Percentiles rank a stretch among this genome's conserved stretches.
Conservation (phyloP, 2,888 invertebrate genomes). For the Neocrepidodera transversa region DNA sequence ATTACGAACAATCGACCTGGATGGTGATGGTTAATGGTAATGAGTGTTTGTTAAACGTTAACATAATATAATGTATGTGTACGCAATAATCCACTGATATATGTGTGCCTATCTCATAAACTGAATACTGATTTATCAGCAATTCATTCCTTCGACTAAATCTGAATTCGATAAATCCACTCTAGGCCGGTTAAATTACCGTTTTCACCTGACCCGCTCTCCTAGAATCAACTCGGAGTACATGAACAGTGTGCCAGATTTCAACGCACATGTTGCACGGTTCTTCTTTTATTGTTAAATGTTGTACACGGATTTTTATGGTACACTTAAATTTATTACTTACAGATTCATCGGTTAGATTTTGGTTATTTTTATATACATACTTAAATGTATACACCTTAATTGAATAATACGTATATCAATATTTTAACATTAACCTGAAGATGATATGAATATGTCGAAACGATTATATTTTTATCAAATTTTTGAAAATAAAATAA, state of each 20-base stretch:
- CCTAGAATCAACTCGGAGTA: slow-evolving; percentile 16
- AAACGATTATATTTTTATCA: too few species aligned
- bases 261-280: background rate
- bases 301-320: too few species aligned
- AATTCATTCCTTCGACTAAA: slow-evolving; percentile 18
- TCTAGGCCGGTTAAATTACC: slow-evolving; percentile 20
- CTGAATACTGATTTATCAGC: slow-evolving; percentile 16
- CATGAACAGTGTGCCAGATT: slow-evolving; percentile 1
- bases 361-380: too few species aligned
- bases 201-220: slow-evolving; percentile 29
- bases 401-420: too few species aligned
- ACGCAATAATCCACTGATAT: background rate
- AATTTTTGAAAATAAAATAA: too few species aligned
- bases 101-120: slow-evolving; percentile 11
- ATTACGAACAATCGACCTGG: slow-evolving; percentile 6
- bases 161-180: slow-evolving; percentile 21
- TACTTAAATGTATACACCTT: too few species aligned
- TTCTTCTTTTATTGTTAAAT: too few species aligned
- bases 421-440: too few species aligned
- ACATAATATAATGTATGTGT: slow-evolving; percentile 7
- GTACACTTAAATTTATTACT: too few species aligned
- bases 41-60: slow-evolving; percentile 4
- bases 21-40: too few species aligned
- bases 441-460: too few species aligned
- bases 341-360: too few species aligned